A percentile compares a stretch with the other conserved stretches of the same genome.
These are phyloP conservation scores for Lutra lutra DNA, from an alignment of 2,797 vertebrate genomes.

Conservation along the genomic window DNA sequence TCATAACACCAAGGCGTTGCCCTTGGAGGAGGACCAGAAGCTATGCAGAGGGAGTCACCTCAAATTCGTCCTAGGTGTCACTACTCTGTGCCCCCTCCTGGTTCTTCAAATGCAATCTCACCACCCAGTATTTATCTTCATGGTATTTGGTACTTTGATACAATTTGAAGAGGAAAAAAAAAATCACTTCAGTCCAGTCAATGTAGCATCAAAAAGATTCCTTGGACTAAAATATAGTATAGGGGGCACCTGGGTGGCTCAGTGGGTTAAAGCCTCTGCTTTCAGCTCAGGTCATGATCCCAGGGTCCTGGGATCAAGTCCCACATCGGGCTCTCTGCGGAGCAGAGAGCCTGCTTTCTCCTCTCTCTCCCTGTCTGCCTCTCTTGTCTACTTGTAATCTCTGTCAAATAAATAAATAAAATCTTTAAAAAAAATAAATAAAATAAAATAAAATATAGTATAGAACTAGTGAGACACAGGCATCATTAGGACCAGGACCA, in stretches of 20 bases:
- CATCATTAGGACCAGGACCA: neutral
- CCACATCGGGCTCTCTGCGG: too few species aligned
- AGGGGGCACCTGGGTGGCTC: neutral
- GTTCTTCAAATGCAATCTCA: neutral
- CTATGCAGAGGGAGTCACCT: neutral
- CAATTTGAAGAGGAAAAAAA: neutral
- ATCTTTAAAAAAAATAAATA: too few species aligned
- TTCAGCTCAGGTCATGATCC: too few species aligned
- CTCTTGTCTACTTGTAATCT: too few species aligned
- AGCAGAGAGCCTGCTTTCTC: too few species aligned
- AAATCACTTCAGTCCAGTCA: neutral
- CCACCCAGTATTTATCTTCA: neutral
- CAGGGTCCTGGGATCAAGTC: too few species aligned
- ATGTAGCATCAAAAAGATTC: neutral
- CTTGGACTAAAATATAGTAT: constrained; percentile 39
- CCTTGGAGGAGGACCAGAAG: neutral
- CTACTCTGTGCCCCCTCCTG: neutral
- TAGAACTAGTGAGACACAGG: neutral
- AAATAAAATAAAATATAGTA: neutral
- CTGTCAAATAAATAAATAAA: too few species aligned
- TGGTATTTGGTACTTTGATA: neutral
- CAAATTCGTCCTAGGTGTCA: neutral
- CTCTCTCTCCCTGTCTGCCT: too few species aligned
- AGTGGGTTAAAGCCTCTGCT: too few species aligned
- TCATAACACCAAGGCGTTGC: neutral